A percentile compares a stretch with the other conserved stretches of the same genome.
Conservation (phyloP, 2,888 invertebrate genomes). For the Esperia sulphurella region DNA sequence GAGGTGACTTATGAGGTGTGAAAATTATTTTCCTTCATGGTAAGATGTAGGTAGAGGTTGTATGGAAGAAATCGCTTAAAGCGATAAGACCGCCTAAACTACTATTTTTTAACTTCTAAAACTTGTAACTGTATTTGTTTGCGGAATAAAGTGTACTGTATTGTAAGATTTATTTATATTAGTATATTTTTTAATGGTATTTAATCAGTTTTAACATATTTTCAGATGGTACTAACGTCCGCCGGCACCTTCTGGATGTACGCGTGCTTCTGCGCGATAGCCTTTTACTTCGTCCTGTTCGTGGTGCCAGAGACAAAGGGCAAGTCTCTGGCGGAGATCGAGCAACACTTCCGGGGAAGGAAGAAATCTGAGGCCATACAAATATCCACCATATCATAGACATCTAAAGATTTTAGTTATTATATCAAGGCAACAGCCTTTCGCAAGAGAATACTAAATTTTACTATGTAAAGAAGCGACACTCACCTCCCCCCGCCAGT, state of each 20-base stretch:
- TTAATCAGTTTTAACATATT: not conserved
- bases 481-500: no score
- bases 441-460: no score
- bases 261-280: constrained; percentile 65
- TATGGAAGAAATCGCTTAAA: no score
- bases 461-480: no score
- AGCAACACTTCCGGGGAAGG: constrained; percentile 65
- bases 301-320: constrained; percentile 85
- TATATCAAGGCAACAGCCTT: not conserved
- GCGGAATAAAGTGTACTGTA: no score
- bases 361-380: constrained; percentile 38
- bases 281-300: constrained; percentile 74
- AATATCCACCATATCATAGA: constrained; percentile 1
- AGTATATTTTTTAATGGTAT: not conserved
- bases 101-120: no score
- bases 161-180: no score
- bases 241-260: constrained; percentile 80
- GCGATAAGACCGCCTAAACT: no score
- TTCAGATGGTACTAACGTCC: constrained; percentile 40
- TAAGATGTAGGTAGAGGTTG: no score
- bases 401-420: not conserved
- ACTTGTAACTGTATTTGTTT: no score
- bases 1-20: no score
- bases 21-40: no score
- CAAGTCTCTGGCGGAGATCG: constrained; percentile 83